Evolutionary conservation across 2,113 vertebrate genomes (phyloP).

Genomic region (Coturnix japonica): DNA sequence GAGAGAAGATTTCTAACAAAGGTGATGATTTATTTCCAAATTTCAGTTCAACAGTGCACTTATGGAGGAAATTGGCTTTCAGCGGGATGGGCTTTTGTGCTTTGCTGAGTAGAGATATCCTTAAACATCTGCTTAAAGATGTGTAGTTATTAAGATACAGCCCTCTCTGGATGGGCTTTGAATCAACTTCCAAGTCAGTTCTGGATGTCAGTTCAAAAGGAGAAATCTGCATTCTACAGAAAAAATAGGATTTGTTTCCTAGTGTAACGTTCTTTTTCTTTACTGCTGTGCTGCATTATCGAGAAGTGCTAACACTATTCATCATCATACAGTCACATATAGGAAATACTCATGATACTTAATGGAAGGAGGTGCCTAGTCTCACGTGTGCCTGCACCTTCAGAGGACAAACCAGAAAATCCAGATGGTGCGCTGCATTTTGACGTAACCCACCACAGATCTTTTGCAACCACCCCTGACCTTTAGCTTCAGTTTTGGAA

Average conservation of each 20-base stretch:
- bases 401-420: neutral
- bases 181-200: neutral
- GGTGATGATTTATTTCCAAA: conserved; percentile 23
- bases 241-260: neutral
- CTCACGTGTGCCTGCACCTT: neutral
- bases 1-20: conserved; percentile 21
- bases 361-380: neutral
- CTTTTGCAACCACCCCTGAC: neutral
- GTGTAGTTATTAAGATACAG: neutral
- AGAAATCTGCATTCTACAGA: neutral
- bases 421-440: neutral
- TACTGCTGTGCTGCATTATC: neutral
- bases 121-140: conserved; percentile 1
- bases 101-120: neutral
- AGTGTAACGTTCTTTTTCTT: neutral
- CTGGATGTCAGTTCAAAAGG: neutral
- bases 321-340: neutral
- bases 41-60: neutral
- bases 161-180: neutral
- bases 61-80: neutral
- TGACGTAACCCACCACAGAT: neutral
- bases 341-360: neutral
- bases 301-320: neutral
- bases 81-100: neutral
- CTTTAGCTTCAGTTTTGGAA: neutral